These are phyloP conservation scores for Papilio gigon DNA, from an alignment of 2,888 invertebrate species.

Conservation along the genomic window DNA sequence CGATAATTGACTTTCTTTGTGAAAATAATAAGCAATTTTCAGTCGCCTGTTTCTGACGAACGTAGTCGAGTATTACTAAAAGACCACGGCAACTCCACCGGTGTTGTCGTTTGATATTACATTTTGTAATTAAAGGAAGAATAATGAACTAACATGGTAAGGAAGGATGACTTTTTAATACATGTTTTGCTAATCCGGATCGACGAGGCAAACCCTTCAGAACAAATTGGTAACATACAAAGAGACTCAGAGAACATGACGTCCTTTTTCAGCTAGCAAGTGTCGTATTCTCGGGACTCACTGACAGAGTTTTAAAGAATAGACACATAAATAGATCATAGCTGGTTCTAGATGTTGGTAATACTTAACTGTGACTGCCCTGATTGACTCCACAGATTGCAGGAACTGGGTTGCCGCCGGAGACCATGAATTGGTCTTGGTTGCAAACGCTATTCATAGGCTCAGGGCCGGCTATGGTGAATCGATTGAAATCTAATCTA, in stretches of 20 bases:
- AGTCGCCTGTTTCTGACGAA: neutral
- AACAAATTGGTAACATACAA: too few relatives aligned
- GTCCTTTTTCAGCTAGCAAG: too few relatives aligned
- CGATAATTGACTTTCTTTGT: conserved; percentile 14
- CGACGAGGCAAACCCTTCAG: too few relatives aligned
- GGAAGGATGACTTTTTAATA: too few relatives aligned
- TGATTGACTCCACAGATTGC: conserved; percentile 91
- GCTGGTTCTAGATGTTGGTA: too few relatives aligned
- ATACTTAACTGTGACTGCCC: conserved; percentile 88
- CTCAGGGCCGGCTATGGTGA: conserved; percentile 89
- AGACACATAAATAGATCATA: too few relatives aligned
- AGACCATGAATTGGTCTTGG: conserved; percentile 92
- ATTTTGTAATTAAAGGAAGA: neutral
- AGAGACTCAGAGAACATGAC: too few relatives aligned
- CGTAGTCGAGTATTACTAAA: neutral
- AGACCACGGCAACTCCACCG: neutral
- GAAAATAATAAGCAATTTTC: conserved; percentile 20
- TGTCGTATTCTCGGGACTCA: too few relatives aligned
- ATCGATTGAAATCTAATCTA: conserved; percentile 90
- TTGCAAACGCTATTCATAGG: conserved; percentile 89
- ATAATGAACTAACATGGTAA: too few relatives aligned
- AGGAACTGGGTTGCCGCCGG: conserved; percentile 90
- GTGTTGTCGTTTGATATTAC: neutral
- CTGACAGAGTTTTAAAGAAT: too few relatives aligned
- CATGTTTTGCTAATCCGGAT: too few relatives aligned